A percentile compares a stretch with the other conserved stretches of the same genome.
These are phyloP conservation scores for Microplitis mediator DNA, from an alignment of 1,140 invertebrate genomes.

Conservation along the genomic window DNA sequence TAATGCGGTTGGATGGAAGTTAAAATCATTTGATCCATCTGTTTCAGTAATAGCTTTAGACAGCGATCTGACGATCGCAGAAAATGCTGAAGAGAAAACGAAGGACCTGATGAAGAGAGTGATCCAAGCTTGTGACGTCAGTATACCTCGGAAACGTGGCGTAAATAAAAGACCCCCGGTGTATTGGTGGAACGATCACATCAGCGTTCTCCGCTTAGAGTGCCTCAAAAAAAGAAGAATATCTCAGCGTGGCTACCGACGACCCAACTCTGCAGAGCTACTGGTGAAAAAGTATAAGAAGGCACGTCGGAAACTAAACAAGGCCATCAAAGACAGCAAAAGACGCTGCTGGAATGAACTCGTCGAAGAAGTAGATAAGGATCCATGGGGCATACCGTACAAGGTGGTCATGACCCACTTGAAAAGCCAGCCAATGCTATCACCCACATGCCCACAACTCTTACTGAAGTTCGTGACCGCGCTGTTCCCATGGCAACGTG, in stretches of 20 bases:
- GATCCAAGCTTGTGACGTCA: constrained; percentile 17
- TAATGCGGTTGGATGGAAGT: constrained; percentile 21
- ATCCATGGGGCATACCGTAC: constrained; percentile 42
- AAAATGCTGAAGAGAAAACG: neutral
- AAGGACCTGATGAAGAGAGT: constrained; percentile 20
- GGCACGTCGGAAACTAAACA: constrained; percentile 20
- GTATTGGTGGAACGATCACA: constrained; percentile 46
- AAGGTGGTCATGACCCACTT: constrained; percentile 34
- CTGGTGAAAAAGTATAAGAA: neutral
- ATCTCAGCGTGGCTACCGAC: neutral
- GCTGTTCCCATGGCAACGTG: too few species aligned
- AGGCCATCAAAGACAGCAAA: constrained; percentile 35
- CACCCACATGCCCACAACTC: too few species aligned
- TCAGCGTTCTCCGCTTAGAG: constrained; percentile 30
- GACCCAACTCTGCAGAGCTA: neutral
- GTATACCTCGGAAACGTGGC: too few species aligned
- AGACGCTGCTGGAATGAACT: constrained; percentile 32
- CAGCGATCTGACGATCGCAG: neutral
- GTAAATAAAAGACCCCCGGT: constrained; percentile 12
- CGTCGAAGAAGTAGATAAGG: constrained; percentile 31
- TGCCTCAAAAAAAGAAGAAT: constrained; percentile 31
- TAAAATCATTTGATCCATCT: constrained; percentile 22
- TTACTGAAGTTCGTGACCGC: too few species aligned
- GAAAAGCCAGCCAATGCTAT: too few species aligned
- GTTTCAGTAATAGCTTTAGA: constrained; percentile 3